Percentiles rank a stretch among this genome's conserved stretches.
phyloP scores from a whole-genome alignment of 2,113 vertebrate genomes.

The Malurus elegans region DNA sequence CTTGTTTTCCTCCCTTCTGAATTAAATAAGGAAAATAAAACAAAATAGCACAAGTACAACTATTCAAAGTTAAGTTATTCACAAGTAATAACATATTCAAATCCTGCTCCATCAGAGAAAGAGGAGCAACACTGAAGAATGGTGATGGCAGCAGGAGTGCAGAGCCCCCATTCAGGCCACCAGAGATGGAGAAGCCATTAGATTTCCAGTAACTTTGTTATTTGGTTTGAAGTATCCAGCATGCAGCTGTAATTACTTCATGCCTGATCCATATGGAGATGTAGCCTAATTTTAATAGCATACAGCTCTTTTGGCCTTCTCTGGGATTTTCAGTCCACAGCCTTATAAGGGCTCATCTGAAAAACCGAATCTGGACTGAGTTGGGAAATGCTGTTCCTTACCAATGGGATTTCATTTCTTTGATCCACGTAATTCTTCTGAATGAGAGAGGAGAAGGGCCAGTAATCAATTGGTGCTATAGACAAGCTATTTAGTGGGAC shows the following conservation, averaged over 20 bases:
- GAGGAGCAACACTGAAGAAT: fast-evolving
- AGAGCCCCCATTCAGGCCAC: neutral
- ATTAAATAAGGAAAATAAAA: neutral
- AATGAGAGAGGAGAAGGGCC: neutral
- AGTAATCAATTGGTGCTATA: neutral
- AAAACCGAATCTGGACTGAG: neutral
- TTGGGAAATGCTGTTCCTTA: neutral
- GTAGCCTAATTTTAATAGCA: neutral
- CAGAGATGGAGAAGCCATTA: fast-evolving
- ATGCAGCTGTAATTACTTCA: neutral
- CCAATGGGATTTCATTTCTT: neutral
- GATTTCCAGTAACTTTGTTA: neutral
- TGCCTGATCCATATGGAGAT: neutral
- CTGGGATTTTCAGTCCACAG: neutral
- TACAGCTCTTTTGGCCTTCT: neutral
- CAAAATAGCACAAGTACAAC: neutral
- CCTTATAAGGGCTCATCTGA: fast-evolving
- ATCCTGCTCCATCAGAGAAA: neutral
- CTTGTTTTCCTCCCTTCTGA: neutral
- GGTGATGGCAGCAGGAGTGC: neutral
- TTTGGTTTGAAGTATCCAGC: neutral
- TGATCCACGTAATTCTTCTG: neutral
- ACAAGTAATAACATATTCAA: neutral
- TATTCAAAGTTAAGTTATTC: no score
- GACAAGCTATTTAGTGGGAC: neutral